Evolutionary conservation across 92 coral and sea anemone species (phyloP).

Genomic region (Umimayanthus chanpuru): DNA sequence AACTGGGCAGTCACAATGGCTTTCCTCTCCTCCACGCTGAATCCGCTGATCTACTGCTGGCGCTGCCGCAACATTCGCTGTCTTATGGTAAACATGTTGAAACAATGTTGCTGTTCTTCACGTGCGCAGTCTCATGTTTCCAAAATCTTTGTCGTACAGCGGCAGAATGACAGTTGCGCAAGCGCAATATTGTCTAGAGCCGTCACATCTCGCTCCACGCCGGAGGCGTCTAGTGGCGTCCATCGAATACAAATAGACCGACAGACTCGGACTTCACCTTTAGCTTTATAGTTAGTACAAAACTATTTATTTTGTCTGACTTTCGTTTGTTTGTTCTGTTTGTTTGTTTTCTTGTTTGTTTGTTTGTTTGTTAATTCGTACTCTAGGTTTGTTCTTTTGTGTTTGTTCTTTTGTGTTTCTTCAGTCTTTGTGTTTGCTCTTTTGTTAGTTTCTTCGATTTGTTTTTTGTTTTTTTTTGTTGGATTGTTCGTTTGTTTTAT

Average conservation of each 20-base stretch:
- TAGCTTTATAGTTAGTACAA: no score
- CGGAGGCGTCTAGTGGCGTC: not conserved
- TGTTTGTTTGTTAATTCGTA: no score
- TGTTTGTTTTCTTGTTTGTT: no score
- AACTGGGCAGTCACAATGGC: slow-evolving; percentile 34
- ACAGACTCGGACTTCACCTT: not conserved
- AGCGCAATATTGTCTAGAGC: slow-evolving; percentile 11
- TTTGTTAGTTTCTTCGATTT: no score
- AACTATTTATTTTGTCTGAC: no score
- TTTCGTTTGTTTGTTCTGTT: no score
- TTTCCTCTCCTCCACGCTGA: slow-evolving; percentile 22
- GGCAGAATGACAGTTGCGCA: slow-evolving; percentile 10
- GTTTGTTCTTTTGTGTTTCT: no score
- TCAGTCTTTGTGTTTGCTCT: no score
- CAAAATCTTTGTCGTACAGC: not conserved
- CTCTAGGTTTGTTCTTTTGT: no score
- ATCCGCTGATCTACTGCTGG: slow-evolving; percentile 41
- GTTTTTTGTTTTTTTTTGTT: no score
- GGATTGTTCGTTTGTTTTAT: no score
- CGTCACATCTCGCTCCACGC: not conserved
- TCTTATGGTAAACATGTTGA: slow-evolving; percentile 6
- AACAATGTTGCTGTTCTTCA: not conserved
- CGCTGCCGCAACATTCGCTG: slow-evolving; percentile 28
- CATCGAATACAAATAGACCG: not conserved
- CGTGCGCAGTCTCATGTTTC: slow-evolving; percentile 1